phyloP scores from a whole-genome alignment of 2,113 vertebrate genomes.

The Cyanoramphus novaezelandiae region DNA sequence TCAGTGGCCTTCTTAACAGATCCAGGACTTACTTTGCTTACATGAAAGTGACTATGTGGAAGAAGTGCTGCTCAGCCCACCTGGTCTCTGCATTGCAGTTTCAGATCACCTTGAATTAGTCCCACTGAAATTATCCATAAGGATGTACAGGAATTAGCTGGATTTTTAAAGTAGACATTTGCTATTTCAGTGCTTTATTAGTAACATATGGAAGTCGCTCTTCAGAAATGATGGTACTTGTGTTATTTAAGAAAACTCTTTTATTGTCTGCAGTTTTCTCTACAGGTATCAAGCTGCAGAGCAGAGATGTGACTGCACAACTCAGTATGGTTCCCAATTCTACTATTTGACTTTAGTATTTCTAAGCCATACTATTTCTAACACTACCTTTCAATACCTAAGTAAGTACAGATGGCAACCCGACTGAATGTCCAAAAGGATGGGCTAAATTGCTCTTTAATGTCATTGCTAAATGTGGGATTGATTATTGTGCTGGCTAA shows the following conservation, averaged over 20 bases:
- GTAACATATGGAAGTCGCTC: neutral
- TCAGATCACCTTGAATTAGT: neutral
- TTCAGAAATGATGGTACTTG: neutral
- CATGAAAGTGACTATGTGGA: neutral
- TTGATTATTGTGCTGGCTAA: neutral
- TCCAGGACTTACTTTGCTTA: neutral
- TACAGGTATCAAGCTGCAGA: neutral
- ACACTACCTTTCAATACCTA: neutral
- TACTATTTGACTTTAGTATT: neutral
- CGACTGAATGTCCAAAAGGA: neutral
- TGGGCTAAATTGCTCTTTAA: neutral
- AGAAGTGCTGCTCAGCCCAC: neutral
- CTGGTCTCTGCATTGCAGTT: neutral
- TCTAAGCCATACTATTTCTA: neutral
- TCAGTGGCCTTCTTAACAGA: neutral
- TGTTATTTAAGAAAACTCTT: neutral
- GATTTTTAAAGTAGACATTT: neutral
- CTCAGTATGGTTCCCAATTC: neutral
- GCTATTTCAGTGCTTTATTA: neutral
- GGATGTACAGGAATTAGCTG: neutral
- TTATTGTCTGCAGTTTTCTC: neutral
- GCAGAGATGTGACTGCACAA: neutral
- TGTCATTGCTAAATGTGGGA: neutral
- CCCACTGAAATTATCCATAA: neutral
- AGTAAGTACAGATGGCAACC: neutral